Evolutionary conservation across 1,140 invertebrate genomes (phyloP).

Genomic region (Camponotus floridanus): DNA sequence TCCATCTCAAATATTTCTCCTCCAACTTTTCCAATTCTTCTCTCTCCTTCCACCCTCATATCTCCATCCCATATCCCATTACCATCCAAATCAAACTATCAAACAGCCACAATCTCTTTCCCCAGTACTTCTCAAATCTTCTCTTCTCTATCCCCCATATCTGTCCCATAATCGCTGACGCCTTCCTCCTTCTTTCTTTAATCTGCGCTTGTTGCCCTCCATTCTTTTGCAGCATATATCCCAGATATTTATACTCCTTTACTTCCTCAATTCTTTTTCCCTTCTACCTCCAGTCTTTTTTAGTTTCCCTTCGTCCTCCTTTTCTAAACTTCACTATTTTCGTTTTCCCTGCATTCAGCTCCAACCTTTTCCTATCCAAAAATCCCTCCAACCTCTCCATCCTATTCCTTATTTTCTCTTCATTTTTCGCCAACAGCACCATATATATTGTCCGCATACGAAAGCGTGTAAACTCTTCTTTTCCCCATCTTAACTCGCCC

Average conservation of each 20-base stretch:
- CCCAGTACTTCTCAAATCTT: neutral
- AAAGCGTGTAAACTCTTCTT: neutral
- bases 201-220: neutral
- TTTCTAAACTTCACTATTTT: neutral
- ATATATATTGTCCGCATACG: no score
- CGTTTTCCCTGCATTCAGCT: neutral
- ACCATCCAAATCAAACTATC: neutral
- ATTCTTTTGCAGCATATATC: neutral
- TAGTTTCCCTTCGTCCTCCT: no score
- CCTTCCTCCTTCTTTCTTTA: neutral
- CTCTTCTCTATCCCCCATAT: neutral
- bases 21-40: neutral
- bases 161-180: no score
- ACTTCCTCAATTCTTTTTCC: neutral
- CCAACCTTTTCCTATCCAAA: no score
- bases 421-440: no score
- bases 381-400: no score
- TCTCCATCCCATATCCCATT: neutral
- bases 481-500: neutral
- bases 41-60: neutral
- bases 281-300: neutral
- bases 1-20: neutral
- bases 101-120: neutral
- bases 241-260: neutral
- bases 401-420: no score